A percentile compares a stretch with the other conserved stretches of the same genome.
Evolutionary conservation across 1,140 invertebrate species (phyloP).

Genomic region (Caenorhabditis inopinata): DNA sequence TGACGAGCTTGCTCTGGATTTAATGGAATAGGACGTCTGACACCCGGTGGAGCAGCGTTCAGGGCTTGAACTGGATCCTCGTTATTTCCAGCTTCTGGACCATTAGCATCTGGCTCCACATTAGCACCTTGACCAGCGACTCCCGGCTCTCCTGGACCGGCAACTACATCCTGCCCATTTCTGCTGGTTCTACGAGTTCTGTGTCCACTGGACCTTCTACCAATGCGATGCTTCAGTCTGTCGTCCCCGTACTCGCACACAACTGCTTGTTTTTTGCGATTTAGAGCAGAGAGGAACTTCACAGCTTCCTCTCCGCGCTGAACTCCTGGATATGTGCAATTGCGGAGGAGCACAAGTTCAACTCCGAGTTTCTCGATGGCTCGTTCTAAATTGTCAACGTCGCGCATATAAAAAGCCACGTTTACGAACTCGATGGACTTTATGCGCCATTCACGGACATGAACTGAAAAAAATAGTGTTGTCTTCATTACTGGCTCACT

Average conservation of each 20-base stretch:
- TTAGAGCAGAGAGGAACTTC: constrained; percentile 30
- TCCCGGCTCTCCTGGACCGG: neutral
- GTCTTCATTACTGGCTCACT: too few relatives aligned
- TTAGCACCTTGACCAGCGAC: neutral
- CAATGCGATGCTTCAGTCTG: constrained; percentile 40
- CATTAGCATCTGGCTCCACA: neutral
- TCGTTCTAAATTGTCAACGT: constrained; percentile 42
- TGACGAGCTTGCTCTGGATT: neutral
- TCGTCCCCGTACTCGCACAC: constrained; percentile 47
- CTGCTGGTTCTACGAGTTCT: neutral
- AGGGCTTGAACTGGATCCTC: neutral
- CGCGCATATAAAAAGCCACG: constrained; percentile 35
- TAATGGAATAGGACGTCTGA: neutral
- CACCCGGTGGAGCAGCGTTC: neutral
- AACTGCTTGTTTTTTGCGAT: constrained; percentile 43
- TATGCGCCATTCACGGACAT: constrained; percentile 42
- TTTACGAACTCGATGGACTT: constrained; percentile 46
- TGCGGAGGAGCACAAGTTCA: constrained; percentile 39
- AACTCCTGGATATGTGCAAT: constrained; percentile 44
- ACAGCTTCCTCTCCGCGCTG: constrained; percentile 41
- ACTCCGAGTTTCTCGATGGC: constrained; percentile 45
- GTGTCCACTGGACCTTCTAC: neutral
- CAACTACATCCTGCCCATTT: neutral
- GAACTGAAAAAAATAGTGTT: constrained; percentile 4
- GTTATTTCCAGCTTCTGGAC: neutral